Conservation (phyloP, 2,797 vertebrate species). For the Centroberyx gerrardi region DNA sequence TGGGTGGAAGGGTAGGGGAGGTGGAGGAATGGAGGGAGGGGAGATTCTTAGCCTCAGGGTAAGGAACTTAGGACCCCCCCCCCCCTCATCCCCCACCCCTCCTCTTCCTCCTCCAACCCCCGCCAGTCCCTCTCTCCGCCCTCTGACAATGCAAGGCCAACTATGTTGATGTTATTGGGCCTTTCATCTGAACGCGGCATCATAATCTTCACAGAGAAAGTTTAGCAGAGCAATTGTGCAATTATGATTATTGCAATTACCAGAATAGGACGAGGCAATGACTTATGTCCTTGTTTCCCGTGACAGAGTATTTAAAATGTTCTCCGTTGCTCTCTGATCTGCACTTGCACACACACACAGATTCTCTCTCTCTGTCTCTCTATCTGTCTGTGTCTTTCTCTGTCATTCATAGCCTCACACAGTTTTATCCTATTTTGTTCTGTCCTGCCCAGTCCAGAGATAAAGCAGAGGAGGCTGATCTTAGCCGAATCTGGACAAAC, state of each 20-base stretch:
- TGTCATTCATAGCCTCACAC: constrained; percentile 32
- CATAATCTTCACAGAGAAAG: constrained; percentile 75
- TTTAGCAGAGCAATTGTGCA: constrained; percentile 70
- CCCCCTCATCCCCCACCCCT: constrained; percentile 16
- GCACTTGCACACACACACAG: constrained; percentile 16
- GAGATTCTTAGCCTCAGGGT: constrained; percentile 80
- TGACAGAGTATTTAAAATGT: constrained; percentile 20
- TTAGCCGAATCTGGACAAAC: constrained; percentile 32
- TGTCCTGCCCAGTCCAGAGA: constrained; percentile 11
- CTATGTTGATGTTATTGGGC: constrained; percentile 79
- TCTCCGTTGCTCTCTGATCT: constrained; percentile 26
- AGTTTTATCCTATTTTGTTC: constrained; percentile 2
- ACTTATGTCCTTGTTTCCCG: constrained; percentile 47
- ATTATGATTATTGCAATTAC: constrained; percentile 76
- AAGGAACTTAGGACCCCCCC: constrained; percentile 72
- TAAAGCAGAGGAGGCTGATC: constrained; percentile 16
- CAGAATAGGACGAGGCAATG: constrained; percentile 54
- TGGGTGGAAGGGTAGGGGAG: constrained; percentile 78
- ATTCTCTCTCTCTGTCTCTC: constrained; percentile 2
- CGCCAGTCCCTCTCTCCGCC: constrained; percentile 30
- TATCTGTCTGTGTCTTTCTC: constrained; percentile 3
- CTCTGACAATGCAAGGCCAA: constrained; percentile 81
- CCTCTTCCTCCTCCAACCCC: constrained; percentile 31
- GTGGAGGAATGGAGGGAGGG: constrained; percentile 71
- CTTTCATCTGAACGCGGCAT: constrained; percentile 78